Evolutionary conservation across 2,888 invertebrate species (phyloP), one percentile per base, ranked within the genome.

Genomic region (Eurytoma adleriae): DNA sequence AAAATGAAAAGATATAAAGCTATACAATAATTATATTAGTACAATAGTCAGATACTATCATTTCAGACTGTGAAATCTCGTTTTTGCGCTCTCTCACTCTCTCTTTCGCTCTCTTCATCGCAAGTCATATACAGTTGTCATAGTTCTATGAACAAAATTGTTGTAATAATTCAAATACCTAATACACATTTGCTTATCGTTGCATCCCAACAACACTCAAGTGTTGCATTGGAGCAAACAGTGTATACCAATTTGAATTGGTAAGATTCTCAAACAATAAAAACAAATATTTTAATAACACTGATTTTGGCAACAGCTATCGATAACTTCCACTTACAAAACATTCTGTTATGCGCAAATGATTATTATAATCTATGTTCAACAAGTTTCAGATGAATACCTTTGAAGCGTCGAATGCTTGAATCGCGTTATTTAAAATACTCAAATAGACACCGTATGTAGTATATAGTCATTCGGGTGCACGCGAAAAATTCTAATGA

Each of bases 61-160:
- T 66, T 69, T 78, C 74, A 80, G 77, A 80, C 80, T 77, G 18
- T 70, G 67, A 81, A 74, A 81, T 74, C 64, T 78, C 74, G 54
- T 76, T 62, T 59, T 71, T 40, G 54, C 27, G 48, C 54, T 56
- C 16, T 24, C 27, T 52, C 20, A n/a, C 52, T 5, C 64, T 27
- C 13, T 20, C n/a, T 18, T 12, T 66, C 20, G 14, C 54, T 66
- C 54, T 40, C 40, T 40, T 40, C 40, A 40, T n/a, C n/a, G n/a
- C n/a, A n/a, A n/a, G n/a, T n/a, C 40, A 40, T 40, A 7, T 40
- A 40, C 40, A 54, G 24, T 52, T 73, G 16, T 68, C 18, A 54
- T n/a, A 54, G n/a, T 75, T 69, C n/a, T n/a, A 72, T 59, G 10
- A 72, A 30, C 4, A 67, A 30, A 20, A 13, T 72, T 5, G 30